Conservation (phyloP, 2,113 vertebrate species). For the Mobula birostris region DNA sequence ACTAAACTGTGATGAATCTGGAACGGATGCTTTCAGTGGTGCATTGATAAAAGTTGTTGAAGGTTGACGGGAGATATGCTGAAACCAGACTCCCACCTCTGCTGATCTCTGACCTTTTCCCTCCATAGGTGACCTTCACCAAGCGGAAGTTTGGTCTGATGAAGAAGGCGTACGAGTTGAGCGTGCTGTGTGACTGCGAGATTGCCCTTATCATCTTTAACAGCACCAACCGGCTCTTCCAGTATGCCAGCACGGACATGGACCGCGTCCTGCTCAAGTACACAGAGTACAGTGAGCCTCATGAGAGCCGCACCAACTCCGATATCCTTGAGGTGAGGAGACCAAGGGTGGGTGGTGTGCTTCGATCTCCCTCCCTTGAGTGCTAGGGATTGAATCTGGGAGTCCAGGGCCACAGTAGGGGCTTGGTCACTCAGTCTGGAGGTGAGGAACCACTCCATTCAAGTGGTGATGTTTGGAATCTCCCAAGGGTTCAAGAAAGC, state of each 20-base stretch:
- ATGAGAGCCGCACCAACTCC: conserved; percentile 87
- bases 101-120: not conserved
- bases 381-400: no score
- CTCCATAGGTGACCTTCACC: conserved; percentile 80
- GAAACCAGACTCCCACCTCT: no score
- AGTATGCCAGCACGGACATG: conserved; percentile 96
- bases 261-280: conserved; percentile 89
- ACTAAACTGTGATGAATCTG: no score
- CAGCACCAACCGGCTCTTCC: conserved; percentile 88
- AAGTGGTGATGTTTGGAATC: no score
- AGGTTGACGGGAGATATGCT: no score
- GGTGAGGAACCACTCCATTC: no score
- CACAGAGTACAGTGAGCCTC: conserved; percentile 91
- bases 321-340: conserved; percentile 79
- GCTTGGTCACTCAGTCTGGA: no score
- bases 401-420: no score
- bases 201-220: conserved; percentile 98
- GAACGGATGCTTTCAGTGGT: no score
- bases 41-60: no score
- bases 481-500: no score
- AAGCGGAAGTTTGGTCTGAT: conserved; percentile 93
- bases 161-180: conserved; percentile 96
- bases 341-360: not conserved
- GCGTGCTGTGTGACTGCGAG: conserved; percentile 92
- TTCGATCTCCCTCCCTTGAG: no score